Percentiles rank a stretch among this genome's conserved stretches.
phyloP scores from a whole-genome alignment of 64 coral and sea anemone species.

The Montipora foliosa region DNA sequence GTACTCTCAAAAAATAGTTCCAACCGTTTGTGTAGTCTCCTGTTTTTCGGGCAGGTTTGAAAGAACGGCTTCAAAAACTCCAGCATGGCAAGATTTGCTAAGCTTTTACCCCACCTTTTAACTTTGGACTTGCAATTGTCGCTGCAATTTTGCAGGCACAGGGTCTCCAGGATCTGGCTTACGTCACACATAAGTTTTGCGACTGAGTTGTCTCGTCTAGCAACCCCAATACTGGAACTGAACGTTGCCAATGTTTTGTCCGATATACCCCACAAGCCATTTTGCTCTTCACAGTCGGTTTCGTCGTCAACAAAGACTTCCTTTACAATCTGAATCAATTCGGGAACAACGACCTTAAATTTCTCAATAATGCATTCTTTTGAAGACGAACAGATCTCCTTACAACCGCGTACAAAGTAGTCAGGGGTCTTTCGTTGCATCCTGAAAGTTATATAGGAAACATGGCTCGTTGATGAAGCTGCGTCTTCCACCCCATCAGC shows the following conservation, averaged over 20 bases:
- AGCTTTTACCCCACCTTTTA: neutral
- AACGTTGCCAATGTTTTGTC: neutral
- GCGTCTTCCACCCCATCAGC: constrained; percentile 7
- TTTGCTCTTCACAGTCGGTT: neutral
- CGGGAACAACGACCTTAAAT: neutral
- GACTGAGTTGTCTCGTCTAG: neutral
- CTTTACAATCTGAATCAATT: neutral
- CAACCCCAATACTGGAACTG: neutral
- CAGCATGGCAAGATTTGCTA: neutral
- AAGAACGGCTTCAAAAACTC: constrained; percentile 22
- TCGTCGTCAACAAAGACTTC: neutral
- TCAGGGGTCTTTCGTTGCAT: neutral
- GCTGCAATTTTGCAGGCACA: neutral
- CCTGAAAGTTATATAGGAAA: neutral
- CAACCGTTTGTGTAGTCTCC: neutral
- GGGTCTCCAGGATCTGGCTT: neutral
- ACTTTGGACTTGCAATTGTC: neutral
- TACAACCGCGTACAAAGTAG: neutral
- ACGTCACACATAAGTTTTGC: neutral
- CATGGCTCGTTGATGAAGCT: neutral
- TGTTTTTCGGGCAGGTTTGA: neutral
- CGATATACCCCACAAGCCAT: neutral
- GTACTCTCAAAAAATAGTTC: neutral
- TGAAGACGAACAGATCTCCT: neutral
- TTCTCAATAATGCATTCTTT: neutral